phyloP scores from a whole-genome alignment of 2,113 vertebrate genomes.

The Chamaea fasciata region DNA sequence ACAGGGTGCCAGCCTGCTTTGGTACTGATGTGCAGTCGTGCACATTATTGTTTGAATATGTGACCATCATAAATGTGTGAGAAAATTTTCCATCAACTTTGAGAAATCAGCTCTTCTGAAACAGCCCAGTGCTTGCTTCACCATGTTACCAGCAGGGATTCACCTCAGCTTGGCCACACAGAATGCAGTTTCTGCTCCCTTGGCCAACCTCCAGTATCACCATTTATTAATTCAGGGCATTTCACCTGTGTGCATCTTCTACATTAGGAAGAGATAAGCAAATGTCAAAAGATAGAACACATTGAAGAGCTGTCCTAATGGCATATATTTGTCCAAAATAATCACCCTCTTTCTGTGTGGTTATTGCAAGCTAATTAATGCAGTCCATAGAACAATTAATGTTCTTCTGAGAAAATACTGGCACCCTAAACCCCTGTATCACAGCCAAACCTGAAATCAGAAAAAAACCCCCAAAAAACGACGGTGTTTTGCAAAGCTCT shows the following conservation, averaged over 20 bases:
- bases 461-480: not conserved
- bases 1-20: not conserved
- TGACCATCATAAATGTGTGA: not conserved
- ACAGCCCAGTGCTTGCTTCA: not conserved
- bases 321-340: not conserved
- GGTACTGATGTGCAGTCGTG: not conserved
- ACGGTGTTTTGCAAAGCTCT: not conserved
- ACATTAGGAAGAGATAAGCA: not conserved
- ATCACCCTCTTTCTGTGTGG: fast-evolving
- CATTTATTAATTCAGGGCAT: not conserved
- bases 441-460: not conserved
- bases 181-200: not conserved
- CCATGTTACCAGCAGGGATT: not conserved
- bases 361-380: not conserved
- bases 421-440: not conserved
- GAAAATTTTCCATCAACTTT: not conserved
- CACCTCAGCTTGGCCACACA: not conserved
- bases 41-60: not conserved
- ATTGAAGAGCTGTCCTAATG: not conserved
- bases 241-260: not conserved
- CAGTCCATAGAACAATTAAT: not conserved
- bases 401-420: not conserved
- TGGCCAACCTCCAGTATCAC: not conserved
- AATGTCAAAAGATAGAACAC: not conserved
- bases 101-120: not conserved